phyloP scores from a whole-genome alignment of 2,888 invertebrate genomes.

The Lordiphosa fenestrarum region DNA sequence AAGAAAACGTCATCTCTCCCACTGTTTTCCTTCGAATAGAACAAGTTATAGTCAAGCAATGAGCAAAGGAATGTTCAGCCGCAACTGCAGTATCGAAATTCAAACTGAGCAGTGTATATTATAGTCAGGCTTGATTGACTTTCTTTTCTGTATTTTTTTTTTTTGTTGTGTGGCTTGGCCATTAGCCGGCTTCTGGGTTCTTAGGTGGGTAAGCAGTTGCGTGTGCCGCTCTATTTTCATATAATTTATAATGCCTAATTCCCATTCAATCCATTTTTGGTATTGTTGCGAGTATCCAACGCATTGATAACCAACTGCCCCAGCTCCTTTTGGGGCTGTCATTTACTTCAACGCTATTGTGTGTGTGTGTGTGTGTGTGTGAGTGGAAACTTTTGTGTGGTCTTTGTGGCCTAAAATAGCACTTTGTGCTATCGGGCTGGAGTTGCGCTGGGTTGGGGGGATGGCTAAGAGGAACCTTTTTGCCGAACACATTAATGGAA shows the following conservation, averaged over 20 bases:
- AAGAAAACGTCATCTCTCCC: no score
- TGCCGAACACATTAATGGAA: constrained; percentile 55
- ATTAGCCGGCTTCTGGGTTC: no score
- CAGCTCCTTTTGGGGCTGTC: constrained; percentile 9
- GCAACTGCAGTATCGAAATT: no score
- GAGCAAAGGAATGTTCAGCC: no score
- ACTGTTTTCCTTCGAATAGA: no score
- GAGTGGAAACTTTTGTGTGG: constrained; percentile 46
- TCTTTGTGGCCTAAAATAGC: constrained; percentile 58
- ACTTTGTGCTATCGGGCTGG: constrained; percentile 36
- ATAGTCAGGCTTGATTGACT: no score
- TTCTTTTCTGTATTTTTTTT: no score
- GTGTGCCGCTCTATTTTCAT: constrained; percentile 15
- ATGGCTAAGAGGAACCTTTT: constrained; percentile 28
- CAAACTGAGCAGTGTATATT: no score
- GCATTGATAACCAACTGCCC: constrained; percentile 32
- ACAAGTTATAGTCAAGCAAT: no score
- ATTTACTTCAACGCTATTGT: constrained; percentile 5
- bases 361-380: constrained; percentile 1
- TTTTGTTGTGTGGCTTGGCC: no score
- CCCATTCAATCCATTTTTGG: constrained; percentile 40
- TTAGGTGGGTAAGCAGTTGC: neutral
- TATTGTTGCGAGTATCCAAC: constrained; percentile 22
- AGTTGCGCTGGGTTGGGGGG: neutral
- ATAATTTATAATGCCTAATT: constrained; percentile 56